A percentile compares a stretch with the other conserved stretches of the same genome.
Evolutionary conservation across 2,113 vertebrate genomes (phyloP).

Genomic region (Gymnocephalus cernua): DNA sequence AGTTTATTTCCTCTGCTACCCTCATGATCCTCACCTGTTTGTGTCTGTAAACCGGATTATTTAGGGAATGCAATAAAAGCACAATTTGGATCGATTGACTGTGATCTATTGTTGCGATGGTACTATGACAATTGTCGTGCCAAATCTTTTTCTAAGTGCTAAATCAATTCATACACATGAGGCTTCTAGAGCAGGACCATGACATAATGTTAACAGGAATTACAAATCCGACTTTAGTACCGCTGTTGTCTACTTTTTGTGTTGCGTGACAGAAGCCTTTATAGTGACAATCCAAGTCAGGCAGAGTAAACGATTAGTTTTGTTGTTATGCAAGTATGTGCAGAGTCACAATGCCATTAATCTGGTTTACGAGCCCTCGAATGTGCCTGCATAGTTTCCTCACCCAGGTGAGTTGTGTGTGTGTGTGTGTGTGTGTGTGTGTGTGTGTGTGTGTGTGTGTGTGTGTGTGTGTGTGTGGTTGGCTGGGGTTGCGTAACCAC

Average conservation of each 20-base stretch:
- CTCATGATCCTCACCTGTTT: constrained; percentile 5
- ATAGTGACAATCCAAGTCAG: constrained; percentile 1
- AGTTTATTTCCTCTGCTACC: not conserved
- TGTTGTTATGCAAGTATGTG: constrained; percentile 30
- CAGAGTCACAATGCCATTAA: constrained; percentile 28
- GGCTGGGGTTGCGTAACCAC: constrained; percentile 78
- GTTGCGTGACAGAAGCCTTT: constrained; percentile 9
- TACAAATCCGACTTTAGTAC: not conserved
- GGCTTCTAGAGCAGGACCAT: not conserved
- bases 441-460: constrained; percentile 34
- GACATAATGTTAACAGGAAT: not conserved
- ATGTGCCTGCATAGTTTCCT: constrained; percentile 40
- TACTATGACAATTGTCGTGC: not conserved
- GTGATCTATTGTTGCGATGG: not conserved
- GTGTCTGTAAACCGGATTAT: not conserved
- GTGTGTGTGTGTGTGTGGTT: constrained; percentile 41
- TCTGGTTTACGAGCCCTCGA: constrained; percentile 31
- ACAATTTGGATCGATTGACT: not conserved
- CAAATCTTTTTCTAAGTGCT: not conserved
- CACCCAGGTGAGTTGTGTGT: constrained; percentile 58
- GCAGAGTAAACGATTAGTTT: constrained; percentile 6
- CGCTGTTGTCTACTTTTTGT: not conserved
- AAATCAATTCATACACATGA: not conserved
- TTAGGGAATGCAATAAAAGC: not conserved
- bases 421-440: constrained; percentile 36